Base-by-base conservation (phyloP, 2,888 invertebrate species). In the Drosophila maculinotata region DNA sequence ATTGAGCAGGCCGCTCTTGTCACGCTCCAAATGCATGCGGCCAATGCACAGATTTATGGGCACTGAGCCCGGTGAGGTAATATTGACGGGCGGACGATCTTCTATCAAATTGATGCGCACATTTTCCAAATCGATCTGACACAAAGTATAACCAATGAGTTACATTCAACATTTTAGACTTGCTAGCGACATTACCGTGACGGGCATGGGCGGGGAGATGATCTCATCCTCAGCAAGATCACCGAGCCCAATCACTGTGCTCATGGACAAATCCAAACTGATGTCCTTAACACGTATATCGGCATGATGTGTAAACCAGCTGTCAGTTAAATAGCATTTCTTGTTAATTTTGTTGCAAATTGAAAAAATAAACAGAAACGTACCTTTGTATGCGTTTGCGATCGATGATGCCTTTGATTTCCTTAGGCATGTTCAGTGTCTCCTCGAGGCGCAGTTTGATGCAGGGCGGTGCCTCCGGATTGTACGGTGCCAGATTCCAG, bases 151-250 rank as follows among this genome's bases (percentile, higher is more conserved):
- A 2, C 0, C 20, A 41, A 31, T 33, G 2, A 30, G 10, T 17
- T 30, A 36, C 1, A 1, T 3, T 9, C 26, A 26, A 6, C 1
- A 48, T 35, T 7, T n/a, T 3, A 8, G 20, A 3, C 0, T 15
- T 3, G 2, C 36, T 8, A 8, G 1, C 1, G 36, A 60, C 20
- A 89, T 90, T 90, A 97, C 96, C 93, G 96, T 94, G 86, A 97
- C 92, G 3, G 97, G 97, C 91, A 97, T 94, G 0, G 97, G 96
- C 56, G 95, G 94, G 9, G 88, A 67, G 20, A 96, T 93, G 31
- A 96, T 93, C 92, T 98, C 98, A 91, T 98, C 98, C 89, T 98
- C 98, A 1, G 96, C 93, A 70, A 98, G 93, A 91, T 97, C 97
- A 0, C 95, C 93, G 10, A 98, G 92, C 9, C 96, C 97, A 30